Evolutionary conservation across 2,113 vertebrate species (phyloP).

Genomic region (Thryonomys swinderianus): DNA sequence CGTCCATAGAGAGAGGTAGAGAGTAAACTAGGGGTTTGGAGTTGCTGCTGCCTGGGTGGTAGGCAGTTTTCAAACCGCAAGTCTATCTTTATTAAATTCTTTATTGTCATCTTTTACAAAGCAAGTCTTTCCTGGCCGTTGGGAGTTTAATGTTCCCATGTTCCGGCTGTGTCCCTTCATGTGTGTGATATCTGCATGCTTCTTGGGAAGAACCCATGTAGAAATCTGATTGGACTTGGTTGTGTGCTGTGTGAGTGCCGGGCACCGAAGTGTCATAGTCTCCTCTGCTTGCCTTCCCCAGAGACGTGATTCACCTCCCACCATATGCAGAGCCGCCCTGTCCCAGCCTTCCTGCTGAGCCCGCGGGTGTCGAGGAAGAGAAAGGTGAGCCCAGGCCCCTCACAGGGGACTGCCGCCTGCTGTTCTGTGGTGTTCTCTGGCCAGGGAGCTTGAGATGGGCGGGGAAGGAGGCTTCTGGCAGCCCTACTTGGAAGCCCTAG

Average conservation of each 20-base stretch:
- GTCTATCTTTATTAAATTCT: too few relatives aligned
- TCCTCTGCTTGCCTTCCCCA: constrained; percentile 70
- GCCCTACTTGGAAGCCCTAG: rapidly evolving
- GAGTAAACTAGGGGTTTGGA: rapidly evolving
- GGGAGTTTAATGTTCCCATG: neutral
- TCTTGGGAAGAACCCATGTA: neutral
- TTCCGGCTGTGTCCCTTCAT: neutral
- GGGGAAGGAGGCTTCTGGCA: too few relatives aligned
- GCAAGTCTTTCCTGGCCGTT: neutral
- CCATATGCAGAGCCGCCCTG: constrained; percentile 85
- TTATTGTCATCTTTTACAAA: neutral
- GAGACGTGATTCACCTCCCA: constrained; percentile 81
- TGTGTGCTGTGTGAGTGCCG: neutral
- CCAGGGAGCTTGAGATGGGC: neutral
- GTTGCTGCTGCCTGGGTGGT: neutral
- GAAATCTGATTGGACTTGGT: rapidly evolving
- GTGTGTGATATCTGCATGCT: neutral
- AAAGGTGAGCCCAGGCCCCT: constrained; percentile 86
- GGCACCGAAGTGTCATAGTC: neutral
- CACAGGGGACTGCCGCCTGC: rapidly evolving
- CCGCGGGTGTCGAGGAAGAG: constrained; percentile 89
- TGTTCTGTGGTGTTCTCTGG: rapidly evolving
- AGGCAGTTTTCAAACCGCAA: neutral
- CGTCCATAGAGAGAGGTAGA: neutral
- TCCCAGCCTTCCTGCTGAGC: constrained; percentile 90